These are phyloP conservation scores for Lordiphosa andalusiaca DNA, from an alignment of 2,888 invertebrate species.

Conservation along the genomic window DNA sequence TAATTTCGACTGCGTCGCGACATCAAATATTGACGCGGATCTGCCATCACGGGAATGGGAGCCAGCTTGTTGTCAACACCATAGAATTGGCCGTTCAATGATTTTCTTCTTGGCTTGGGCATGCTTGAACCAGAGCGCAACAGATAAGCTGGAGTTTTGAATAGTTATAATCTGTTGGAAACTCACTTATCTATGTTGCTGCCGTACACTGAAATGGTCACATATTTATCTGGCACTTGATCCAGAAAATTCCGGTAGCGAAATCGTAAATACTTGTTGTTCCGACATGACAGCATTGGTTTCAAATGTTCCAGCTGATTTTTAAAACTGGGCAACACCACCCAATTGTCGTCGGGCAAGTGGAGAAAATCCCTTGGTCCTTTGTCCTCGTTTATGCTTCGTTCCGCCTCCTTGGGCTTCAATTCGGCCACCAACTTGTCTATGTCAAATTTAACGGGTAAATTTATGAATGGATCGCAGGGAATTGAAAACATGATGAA, in stretches of 20 bases:
- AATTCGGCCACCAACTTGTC: conserved; percentile 45
- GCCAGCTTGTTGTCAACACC: conserved; percentile 65
- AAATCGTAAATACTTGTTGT: conserved; percentile 37
- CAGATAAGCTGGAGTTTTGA: no score
- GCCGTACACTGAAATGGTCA: conserved; percentile 23
- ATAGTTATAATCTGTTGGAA: no score
- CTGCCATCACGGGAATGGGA: conserved; percentile 58
- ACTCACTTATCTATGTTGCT: not conserved
- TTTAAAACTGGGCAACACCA: conserved; percentile 61
- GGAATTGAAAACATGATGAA: conserved; percentile 18
- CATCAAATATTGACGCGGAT: conserved; percentile 31
- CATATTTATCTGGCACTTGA: conserved; percentile 42
- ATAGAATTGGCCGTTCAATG: conserved; percentile 69
- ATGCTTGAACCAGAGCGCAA: conserved; percentile 28
- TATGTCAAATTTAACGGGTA: conserved; percentile 48
- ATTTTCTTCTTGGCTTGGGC: conserved; percentile 51
- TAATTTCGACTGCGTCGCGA: not conserved
- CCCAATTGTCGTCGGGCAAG: conserved; percentile 46
- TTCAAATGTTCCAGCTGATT: conserved; percentile 53
- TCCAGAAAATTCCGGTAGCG: conserved; percentile 44
- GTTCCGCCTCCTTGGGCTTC: conserved; percentile 34
- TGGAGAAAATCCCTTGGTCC: conserved; percentile 45
- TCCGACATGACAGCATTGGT: conserved; percentile 48
- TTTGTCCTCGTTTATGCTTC: conserved; percentile 18
- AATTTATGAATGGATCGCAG: conserved; percentile 49